Conservation (phyloP, 37 sponge, comb jelly and placozoan genomes). For the Mnemiopsis leidyi region DNA sequence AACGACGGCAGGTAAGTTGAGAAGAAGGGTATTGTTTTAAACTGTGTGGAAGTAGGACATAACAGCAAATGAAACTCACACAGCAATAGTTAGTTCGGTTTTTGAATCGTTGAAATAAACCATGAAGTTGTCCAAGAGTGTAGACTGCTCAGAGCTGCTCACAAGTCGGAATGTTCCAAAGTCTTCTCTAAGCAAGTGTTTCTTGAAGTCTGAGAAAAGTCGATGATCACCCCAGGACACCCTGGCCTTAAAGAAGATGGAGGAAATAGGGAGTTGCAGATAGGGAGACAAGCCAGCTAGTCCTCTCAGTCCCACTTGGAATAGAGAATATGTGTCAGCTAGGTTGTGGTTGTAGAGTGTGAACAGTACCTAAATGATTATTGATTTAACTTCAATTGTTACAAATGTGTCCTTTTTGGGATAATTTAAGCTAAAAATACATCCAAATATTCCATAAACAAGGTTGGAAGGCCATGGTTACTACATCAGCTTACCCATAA, state of each 20-base stretch:
- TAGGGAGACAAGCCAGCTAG: conserved; percentile 41
- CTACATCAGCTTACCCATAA: conserved; percentile 44
- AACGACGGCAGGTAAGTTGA: neutral
- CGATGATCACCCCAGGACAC: conserved; percentile 58
- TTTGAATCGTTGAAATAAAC: conserved; percentile 52
- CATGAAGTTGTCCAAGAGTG: conserved; percentile 54
- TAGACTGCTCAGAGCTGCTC: conserved; percentile 60
- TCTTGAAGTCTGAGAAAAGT: conserved; percentile 60
- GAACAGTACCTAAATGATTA: conserved; percentile 10
- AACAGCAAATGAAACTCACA: too few relatives aligned
- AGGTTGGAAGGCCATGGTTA: too few relatives aligned
- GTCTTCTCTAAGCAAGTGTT: conserved; percentile 49
- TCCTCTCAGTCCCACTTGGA: conserved; percentile 29
- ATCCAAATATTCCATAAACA: too few relatives aligned
- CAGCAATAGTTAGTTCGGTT: neutral
- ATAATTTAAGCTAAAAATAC: too few relatives aligned
- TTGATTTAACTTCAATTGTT: too few relatives aligned
- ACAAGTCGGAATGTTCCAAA: conserved; percentile 62
- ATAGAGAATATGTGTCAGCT: neutral
- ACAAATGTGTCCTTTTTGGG: too few relatives aligned
- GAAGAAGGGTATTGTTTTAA: neutral
- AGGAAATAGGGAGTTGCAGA: conserved; percentile 46
- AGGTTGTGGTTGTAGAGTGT: neutral
- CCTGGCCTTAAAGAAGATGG: conserved; percentile 46
- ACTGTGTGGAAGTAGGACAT: neutral